A percentile compares a stretch with the other conserved stretches of the same genome.
Evolutionary conservation across 1,140 invertebrate species (phyloP).

Genomic region (Ceratina calcarata): DNA sequence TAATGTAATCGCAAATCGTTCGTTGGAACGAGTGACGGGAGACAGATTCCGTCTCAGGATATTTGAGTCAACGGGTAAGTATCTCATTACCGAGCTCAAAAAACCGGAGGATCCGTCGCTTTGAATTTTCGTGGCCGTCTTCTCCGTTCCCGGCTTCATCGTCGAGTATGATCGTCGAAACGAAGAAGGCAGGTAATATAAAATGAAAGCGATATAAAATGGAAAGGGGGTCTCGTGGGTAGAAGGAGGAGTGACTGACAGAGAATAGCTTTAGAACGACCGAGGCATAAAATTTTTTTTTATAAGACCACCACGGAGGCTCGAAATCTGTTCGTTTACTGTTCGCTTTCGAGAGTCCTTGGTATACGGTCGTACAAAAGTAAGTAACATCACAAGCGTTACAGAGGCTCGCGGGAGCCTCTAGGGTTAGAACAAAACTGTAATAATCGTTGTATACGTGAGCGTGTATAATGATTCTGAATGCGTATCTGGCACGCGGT

Average conservation of each 20-base stretch:
- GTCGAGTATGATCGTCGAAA: conserved; percentile 21
- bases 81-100: conserved; percentile 76
- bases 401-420: conserved; percentile 66
- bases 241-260: not conserved
- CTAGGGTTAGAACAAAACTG: conserved; percentile 71
- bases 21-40: conserved; percentile 10
- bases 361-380: conserved; percentile 64
- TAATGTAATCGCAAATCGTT: conserved; percentile 9
- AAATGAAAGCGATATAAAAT: not conserved
- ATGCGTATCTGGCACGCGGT: not conserved
- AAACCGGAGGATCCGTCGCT: conserved; percentile 63
- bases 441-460: conserved; percentile 59
- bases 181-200: conserved; percentile 30
- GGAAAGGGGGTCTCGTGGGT: not conserved
- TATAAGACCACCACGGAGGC: conserved; percentile 68
- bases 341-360: conserved; percentile 70
- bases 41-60: conserved; percentile 65
- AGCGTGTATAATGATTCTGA: conserved; percentile 35
- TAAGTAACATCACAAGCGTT: conserved; percentile 80
- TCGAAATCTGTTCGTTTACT: conserved; percentile 50
- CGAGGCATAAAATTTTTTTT: conserved; percentile 79
- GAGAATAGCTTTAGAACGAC: conserved; percentile 42
- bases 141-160: conserved; percentile 45
- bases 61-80: conserved; percentile 72
- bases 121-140: conserved; percentile 40